A percentile compares a stretch with the other conserved stretches of the same genome.
phyloP scores from a whole-genome alignment of 2,888 invertebrate genomes.

The Pollenia amentaria region DNA sequence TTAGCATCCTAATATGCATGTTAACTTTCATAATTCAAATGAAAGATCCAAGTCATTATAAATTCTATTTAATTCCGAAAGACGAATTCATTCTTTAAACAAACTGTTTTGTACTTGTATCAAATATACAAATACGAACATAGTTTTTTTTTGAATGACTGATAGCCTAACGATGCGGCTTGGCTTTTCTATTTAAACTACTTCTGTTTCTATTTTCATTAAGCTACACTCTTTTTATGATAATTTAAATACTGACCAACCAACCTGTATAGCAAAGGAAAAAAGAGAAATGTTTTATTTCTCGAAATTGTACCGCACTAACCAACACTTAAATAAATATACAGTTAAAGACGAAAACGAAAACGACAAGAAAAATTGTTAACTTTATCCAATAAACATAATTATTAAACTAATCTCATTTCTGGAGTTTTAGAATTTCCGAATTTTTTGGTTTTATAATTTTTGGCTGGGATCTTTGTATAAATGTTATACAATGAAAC shows the following conservation, averaged over 20 bases:
- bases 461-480: too few species aligned
- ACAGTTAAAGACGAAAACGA: neutral
- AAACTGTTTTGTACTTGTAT: constrained; percentile 1
- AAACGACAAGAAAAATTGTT: neutral
- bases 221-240: constrained; percentile 45
- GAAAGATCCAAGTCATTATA: too few species aligned
- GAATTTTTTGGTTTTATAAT: too few species aligned
- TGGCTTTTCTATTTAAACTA: constrained; percentile 55
- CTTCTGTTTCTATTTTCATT: constrained; percentile 40
- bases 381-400: neutral
- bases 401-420: too few species aligned
- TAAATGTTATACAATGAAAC: too few species aligned
- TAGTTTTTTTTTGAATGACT: constrained; percentile 30
- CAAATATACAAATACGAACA: constrained; percentile 7
- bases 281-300: neutral
- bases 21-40: too few species aligned
- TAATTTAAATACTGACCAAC: constrained; percentile 54
- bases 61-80: neutral
- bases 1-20: too few species aligned
- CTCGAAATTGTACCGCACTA: constrained; percentile 8
- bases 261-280: constrained; percentile 12
- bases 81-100: constrained; percentile 30
- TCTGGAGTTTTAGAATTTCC: too few species aligned
- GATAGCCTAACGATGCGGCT: constrained; percentile 54
- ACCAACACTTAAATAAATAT: constrained; percentile 32